Evolutionary conservation across 2,797 vertebrate species (phyloP).

Genomic region (Tauraco hartlaubi): DNA sequence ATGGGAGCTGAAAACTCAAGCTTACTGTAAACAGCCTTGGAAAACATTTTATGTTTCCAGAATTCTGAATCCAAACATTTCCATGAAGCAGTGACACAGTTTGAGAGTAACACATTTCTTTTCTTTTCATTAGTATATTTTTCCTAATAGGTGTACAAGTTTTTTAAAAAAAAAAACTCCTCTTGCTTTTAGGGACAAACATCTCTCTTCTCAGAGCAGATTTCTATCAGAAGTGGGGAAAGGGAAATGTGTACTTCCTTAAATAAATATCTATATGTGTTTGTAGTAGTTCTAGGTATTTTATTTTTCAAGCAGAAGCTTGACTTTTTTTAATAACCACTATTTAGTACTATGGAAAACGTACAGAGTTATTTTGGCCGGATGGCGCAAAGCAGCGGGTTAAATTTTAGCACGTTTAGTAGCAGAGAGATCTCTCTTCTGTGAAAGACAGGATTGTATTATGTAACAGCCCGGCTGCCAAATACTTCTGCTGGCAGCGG

Average conservation of each 20-base stretch:
- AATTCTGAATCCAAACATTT: constrained; percentile 49
- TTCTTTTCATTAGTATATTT: not conserved
- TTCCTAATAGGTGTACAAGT: not conserved
- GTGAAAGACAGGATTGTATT: constrained; percentile 77
- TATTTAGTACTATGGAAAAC: constrained; percentile 41
- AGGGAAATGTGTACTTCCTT: constrained; percentile 67
- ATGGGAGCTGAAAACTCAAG: constrained; percentile 40
- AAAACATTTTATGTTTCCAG: constrained; percentile 48
- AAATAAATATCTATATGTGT: constrained; percentile 49
- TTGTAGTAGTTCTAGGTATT: constrained; percentile 12
- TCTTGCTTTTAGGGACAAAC: constrained; percentile 18
- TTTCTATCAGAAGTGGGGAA: constrained; percentile 19
- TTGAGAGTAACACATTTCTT: not conserved
- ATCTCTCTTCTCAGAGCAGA: constrained; percentile 2
- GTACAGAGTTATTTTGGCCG: constrained; percentile 51
- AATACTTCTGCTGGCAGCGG: constrained; percentile 72
- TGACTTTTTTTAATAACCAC: not conserved
- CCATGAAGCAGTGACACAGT: constrained; percentile 13
- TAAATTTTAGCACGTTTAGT: constrained; percentile 70
- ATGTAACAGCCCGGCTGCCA: constrained; percentile 71
- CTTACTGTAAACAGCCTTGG: constrained; percentile 61
- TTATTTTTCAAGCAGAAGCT: constrained; percentile 12
- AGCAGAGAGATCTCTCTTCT: constrained; percentile 67
- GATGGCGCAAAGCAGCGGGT: constrained; percentile 55
- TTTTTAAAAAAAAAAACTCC: not conserved